Percentiles rank a stretch among this genome's conserved stretches.
phyloP scores from a whole-genome alignment of 2,797 vertebrate species.

The Scolopax bukidnonensis region DNA sequence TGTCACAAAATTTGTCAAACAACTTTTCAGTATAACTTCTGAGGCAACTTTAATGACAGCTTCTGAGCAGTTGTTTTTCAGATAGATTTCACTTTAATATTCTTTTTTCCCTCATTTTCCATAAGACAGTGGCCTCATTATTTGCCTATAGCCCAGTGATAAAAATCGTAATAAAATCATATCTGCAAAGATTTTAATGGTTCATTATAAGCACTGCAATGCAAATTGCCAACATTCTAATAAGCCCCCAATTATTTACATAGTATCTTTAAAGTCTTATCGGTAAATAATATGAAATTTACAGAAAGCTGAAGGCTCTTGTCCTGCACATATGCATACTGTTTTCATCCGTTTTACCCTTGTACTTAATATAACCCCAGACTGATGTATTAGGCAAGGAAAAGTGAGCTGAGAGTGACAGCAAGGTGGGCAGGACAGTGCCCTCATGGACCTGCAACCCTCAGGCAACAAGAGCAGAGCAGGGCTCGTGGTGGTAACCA shows the following conservation, averaged over 20 bases:
- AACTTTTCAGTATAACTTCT: background rate
- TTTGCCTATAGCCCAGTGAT: background rate
- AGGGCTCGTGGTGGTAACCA: background rate
- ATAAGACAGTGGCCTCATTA: background rate
- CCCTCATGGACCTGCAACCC: background rate
- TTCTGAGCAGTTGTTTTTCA: background rate
- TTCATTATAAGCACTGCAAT: background rate
- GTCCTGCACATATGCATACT: background rate
- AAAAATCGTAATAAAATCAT: background rate
- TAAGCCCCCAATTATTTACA: background rate
- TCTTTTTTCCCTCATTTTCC: background rate
- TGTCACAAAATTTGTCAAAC: background rate
- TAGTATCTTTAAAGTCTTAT: background rate
- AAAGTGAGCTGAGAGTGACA: background rate
- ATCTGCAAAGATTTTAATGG: background rate
- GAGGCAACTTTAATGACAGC: background rate
- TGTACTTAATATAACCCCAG: background rate
- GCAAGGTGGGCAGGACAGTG: accelerated
- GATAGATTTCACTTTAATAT: background rate
- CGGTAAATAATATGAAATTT: background rate
- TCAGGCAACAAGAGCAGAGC: background rate
- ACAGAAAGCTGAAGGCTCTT: background rate
- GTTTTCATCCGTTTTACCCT: background rate
- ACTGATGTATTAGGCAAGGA: background rate
- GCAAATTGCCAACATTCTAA: background rate